Evolutionary conservation across 2,888 invertebrate genomes (phyloP), one percentile per base, ranked within the genome.

Genomic region (Spilarctia lutea): DNA sequence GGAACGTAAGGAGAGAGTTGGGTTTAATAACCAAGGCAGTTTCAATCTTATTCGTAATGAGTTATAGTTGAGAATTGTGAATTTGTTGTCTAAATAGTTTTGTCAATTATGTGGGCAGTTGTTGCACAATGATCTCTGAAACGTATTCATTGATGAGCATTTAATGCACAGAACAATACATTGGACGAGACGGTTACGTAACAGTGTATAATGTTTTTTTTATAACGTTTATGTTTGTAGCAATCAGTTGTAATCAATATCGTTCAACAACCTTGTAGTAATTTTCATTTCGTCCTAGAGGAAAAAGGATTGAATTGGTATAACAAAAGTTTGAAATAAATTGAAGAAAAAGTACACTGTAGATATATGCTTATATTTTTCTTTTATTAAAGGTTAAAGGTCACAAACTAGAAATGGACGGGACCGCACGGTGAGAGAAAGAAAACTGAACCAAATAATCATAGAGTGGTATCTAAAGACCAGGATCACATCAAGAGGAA

Each of bases 101-200:
- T 67, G 76, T 76, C 82, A 83, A 83, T 85, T 83, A 78, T 76
- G 75, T 45, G 76, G 24, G 74, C 75, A 24, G 39, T 45, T 45
- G 72, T 79, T 79, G 76, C 78, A 82, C 83, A 86, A 81, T 79
- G 72, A 79, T 80, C 68, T 73, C 75, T 73, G 75, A 75, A 76
- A 68, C 68, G 71, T 68, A 75, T 75, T 79, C 79, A 85, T 85
- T 85, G 86, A 84, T 73, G 82, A 80, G 69, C 78, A 80, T 79
- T 82, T 73, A 80, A 79, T 79, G 80, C 75, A 78, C 71, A 81
- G 73, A 70, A 79, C 66, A 68, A 72, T 63, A 60, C 69, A 52
- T 68, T 76, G 68, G 27, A 48, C 63, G 74, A 35, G 71, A 78
- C 68, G 66, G 63, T 79, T 79, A 66, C 35, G 71, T 63, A 76